Evolutionary conservation across 2,888 invertebrate genomes (phyloP), one percentile per base, ranked within the genome.

Genomic region (Parnassius smintheus): DNA sequence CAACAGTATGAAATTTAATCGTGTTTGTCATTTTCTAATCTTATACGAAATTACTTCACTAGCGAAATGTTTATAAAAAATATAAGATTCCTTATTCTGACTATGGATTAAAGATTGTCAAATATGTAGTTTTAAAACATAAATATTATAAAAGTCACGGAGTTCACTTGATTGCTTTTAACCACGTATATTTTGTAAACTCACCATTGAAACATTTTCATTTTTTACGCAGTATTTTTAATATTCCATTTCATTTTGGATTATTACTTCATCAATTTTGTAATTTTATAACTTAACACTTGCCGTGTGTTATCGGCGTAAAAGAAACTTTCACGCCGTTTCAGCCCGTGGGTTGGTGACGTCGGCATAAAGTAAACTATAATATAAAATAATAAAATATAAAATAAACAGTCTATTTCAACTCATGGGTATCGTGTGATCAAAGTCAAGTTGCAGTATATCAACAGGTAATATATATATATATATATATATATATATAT

Each of bases 151-250:
- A 13, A 4, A 42, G 42, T 54, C 42, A 54, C 42, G 41, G 13
- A 42, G 42, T 42, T 35, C 53, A 42, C 42, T 41, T 41, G 13
- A 13, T 54, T 54, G 9, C 53, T 12, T 41, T 41, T 12, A 2
- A n/a, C n/a, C n/a, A n/a, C 11, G 12, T 13, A 12, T 54, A 54
- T 41, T 54, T 54, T 54, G 42, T 54, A 54, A 54, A 54, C 42
- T n/a, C 13, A 3, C 41, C 8, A 13, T n/a, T 18, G 13, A 9
- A 54, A 54, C n/a, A 51, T 51, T 51, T 42, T 42, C 13, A 54
- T 13, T 42, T 42, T 9, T 54, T 54, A 54, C 42, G 53, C 13
- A 54, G 35, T 12, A 53, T 42, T 53, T 53, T 53, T 53, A 35
- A 41, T 10, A 50, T 50, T 9, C 2, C 18, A 11, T 44, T 35